A percentile compares a stretch with the other conserved stretches of the same genome.
These are phyloP conservation scores for Caranx ignobilis DNA, from an alignment of 2,113 vertebrate genomes.

Conservation along the genomic window DNA sequence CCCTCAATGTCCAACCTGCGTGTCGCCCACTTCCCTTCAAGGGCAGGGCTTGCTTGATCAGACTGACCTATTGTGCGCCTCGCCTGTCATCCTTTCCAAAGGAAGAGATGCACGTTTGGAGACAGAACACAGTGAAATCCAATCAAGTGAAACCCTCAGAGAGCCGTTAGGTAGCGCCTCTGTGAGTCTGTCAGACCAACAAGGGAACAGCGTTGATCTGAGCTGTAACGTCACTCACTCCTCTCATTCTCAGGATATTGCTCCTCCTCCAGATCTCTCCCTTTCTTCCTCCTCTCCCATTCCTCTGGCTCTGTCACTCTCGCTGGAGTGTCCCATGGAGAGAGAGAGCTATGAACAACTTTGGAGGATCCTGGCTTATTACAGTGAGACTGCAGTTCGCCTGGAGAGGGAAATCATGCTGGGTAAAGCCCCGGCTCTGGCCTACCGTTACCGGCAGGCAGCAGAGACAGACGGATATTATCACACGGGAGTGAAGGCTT, in stretches of 20 bases:
- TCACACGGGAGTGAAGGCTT: constrained; percentile 91
- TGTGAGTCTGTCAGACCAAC: constrained; percentile 90
- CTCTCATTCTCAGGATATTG: constrained; percentile 56
- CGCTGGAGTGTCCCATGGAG: constrained; percentile 88
- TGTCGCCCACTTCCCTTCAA: constrained; percentile 81
- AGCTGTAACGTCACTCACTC: constrained; percentile 74
- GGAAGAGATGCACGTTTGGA: constrained; percentile 74
- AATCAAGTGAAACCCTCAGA: constrained; percentile 74
- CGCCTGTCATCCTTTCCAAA: constrained; percentile 84
- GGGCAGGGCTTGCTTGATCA: constrained; percentile 84
- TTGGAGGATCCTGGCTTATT: constrained; percentile 95
- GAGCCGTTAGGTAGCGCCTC: constrained; percentile 83
- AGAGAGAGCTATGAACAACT: constrained; percentile 88
- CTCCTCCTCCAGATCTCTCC: constrained; percentile 68
- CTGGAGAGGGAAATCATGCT: constrained; percentile 87
- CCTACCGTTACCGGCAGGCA: constrained; percentile 88
- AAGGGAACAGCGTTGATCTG: constrained; percentile 87
- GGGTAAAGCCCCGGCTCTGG: constrained; percentile 80
- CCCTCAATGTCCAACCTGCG: constrained; percentile 88
- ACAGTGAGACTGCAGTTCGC: constrained; percentile 91
- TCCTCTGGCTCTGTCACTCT: constrained; percentile 82
- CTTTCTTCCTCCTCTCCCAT: constrained; percentile 64
- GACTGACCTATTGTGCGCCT: constrained; percentile 82
- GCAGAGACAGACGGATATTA: constrained; percentile 87
- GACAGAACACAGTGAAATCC: constrained; percentile 65